Percentiles rank a stretch among this genome's conserved stretches.
These are phyloP conservation scores for Beroe forskalii DNA, from an alignment of 37 sponge, comb jelly and placozoan species.

Conservation along the genomic window DNA sequence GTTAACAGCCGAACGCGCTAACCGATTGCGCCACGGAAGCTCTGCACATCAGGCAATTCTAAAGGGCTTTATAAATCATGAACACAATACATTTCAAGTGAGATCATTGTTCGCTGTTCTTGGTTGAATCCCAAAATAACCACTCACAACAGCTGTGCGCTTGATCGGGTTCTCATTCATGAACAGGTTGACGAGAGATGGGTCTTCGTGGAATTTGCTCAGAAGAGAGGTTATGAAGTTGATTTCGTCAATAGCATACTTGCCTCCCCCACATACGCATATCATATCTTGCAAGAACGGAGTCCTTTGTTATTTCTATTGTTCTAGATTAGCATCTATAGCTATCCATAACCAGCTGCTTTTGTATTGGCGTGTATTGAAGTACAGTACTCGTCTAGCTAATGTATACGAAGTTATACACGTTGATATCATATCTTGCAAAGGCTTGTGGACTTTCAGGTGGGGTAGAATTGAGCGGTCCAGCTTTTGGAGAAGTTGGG, in stretches of 20 bases:
- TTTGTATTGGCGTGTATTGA: too few relatives aligned
- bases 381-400: too few relatives aligned
- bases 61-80: too few relatives aligned
- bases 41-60: background rate
- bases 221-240: slow-evolving; percentile 51
- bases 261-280: slow-evolving; percentile 46
- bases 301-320: background rate
- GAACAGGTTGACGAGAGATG: slow-evolving; percentile 57
- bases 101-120: too few relatives aligned
- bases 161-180: slow-evolving; percentile 17
- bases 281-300: slow-evolving; percentile 42
- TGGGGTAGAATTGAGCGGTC: slow-evolving; percentile 4
- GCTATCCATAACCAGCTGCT: too few relatives aligned
- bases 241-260: slow-evolving; percentile 59
- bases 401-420: too few relatives aligned
- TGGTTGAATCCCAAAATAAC: too few relatives aligned
- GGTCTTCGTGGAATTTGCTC: slow-evolving; percentile 42
- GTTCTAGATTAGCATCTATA: too few relatives aligned
- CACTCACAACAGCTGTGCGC: background rate
- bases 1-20: slow-evolving; percentile 88
- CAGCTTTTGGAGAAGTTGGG: slow-evolving; percentile 37
- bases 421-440: slow-evolving; percentile 22
- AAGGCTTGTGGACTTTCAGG: background rate
- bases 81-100: too few relatives aligned
- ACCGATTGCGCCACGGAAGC: slow-evolving; percentile 83